These are phyloP conservation scores for Aurelia sp. DNA, from an alignment of 30 jellyfish, hydroid and myxozoan species.

Conservation along the genomic window DNA sequence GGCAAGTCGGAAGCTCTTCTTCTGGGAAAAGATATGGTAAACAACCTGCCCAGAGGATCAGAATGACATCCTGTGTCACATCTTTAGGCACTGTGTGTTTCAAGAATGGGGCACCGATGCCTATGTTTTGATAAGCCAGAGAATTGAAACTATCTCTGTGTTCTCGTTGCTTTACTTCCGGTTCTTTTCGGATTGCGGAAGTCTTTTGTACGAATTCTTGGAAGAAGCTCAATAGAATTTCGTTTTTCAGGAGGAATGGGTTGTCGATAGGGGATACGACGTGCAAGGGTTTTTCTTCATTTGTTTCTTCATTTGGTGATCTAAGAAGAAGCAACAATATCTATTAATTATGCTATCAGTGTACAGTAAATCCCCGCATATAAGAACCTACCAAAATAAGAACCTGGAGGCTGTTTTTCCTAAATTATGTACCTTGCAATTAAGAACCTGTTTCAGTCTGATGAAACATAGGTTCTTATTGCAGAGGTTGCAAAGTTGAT, in stretches of 20 bases:
- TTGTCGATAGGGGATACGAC: constrained; percentile 70
- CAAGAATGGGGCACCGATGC: constrained; percentile 63
- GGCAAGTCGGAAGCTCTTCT: constrained; percentile 87
- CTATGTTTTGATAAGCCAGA: constrained; percentile 67
- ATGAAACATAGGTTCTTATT: too few species aligned
- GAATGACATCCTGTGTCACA: constrained; percentile 64
- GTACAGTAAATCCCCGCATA: too few species aligned
- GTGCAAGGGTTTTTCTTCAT: constrained; percentile 14
- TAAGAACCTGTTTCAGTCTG: too few species aligned
- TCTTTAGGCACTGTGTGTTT: constrained; percentile 49
- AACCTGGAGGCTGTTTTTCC: too few species aligned
- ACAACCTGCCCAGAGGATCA: constrained; percentile 94
- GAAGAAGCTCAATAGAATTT: constrained; percentile 76
- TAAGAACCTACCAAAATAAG: too few species aligned
- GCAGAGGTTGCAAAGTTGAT: too few species aligned
- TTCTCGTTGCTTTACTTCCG: constrained; percentile 39
- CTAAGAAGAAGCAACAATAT: background rate
- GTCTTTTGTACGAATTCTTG: constrained; percentile 82
- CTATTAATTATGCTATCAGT: background rate
- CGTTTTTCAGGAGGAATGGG: constrained; percentile 75
- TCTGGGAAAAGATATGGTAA: constrained; percentile 91
- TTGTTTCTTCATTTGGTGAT: background rate
- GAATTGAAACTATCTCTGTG: constrained; percentile 37
- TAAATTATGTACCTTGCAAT: too few species aligned
- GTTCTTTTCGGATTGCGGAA: constrained; percentile 1